Conservation (phyloP, 2,888 invertebrate species). For the Chaetogeoica ovagalla region DNA sequence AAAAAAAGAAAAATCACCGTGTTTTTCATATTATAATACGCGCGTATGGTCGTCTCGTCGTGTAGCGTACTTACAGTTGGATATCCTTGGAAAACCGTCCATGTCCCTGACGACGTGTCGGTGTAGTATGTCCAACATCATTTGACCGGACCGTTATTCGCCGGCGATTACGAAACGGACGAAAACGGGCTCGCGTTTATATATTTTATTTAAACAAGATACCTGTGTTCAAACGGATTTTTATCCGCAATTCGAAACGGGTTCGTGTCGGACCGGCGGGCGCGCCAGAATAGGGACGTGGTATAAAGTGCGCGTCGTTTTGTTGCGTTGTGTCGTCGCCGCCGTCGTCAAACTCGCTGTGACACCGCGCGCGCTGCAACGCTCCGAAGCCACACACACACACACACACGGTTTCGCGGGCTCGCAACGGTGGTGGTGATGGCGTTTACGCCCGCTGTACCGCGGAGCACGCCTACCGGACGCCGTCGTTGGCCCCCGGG, state of each 20-base stretch:
- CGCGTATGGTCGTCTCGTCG: too few relatives aligned
- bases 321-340: background rate
- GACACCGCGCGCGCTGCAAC: background rate
- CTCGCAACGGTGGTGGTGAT: background rate
- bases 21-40: too few relatives aligned
- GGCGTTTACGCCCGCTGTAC: constrained; percentile 65
- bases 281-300: background rate
- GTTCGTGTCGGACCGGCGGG: too few relatives aligned
- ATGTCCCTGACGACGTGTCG: constrained; percentile 48
- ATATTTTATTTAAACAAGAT: too few relatives aligned
- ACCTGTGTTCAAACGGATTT: too few relatives aligned
- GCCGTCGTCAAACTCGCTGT: background rate
- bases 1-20: too few relatives aligned
- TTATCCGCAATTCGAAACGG: too few relatives aligned
- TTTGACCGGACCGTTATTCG: constrained; percentile 17
- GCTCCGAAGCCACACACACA: background rate
- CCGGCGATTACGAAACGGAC: too few relatives aligned
- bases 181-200: background rate
- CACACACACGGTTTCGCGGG: background rate
- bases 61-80: constrained; percentile 34
- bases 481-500: constrained; percentile 36
- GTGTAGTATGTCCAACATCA: constrained; percentile 50
- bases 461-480: constrained; percentile 64
- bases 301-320: too few relatives aligned
- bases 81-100: constrained; percentile 50